Base-by-base conservation (phyloP, 2,888 invertebrate genomes). In the Augiades crinisus region DNA sequence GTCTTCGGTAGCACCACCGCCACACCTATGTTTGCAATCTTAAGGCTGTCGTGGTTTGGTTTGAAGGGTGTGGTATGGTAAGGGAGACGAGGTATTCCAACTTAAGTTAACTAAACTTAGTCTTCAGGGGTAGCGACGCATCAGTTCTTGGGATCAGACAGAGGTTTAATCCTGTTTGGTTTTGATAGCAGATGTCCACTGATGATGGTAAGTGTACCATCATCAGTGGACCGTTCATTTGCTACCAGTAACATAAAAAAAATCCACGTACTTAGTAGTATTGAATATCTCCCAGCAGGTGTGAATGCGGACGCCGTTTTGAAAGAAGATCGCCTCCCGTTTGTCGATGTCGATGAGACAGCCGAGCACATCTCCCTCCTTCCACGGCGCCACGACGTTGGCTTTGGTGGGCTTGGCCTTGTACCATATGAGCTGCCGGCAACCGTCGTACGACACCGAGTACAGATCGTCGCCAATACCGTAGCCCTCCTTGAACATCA, bases 401-500 rank as follows among this genome's bases (percentile, higher is more conserved):
- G 93, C 90, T 47, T 92, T 91, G 50, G 94, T 93, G 0, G 85
- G 72, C 61, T 92, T 92, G 0, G 97, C 98, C 71, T 95, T 94
- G 78, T 96, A 94, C 98, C 98, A 98, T 56, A 98, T 93, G 52
- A 97, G 84, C 74, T 94, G 93, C 33, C 98, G 92, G 76, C 98
- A 98, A 1, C 98, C 98, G 79, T 98, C 98, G 78, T 97, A 98
- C 0, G 97, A 95, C 55, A 98, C 85, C 0, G 97, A 97, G 83
- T 92, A 96, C 57, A 94, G 91, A 72, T 98, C 98, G 72, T 98
- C 98, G 4, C 98, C 98, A 54, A 98, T 97, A n/a, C 98, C 98
- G 84, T 95, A 97, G 0, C 98, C 98, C 75, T 97, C 97, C 96
- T 96, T n/a, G n/a, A n/a, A n/a, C n/a, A n/a, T n/a, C n/a, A n/a